A percentile compares a stretch with the other conserved stretches of the same genome.
phyloP scores from a whole-genome alignment of 2,113 vertebrate species.

The Seriola quinqueradiata region DNA sequence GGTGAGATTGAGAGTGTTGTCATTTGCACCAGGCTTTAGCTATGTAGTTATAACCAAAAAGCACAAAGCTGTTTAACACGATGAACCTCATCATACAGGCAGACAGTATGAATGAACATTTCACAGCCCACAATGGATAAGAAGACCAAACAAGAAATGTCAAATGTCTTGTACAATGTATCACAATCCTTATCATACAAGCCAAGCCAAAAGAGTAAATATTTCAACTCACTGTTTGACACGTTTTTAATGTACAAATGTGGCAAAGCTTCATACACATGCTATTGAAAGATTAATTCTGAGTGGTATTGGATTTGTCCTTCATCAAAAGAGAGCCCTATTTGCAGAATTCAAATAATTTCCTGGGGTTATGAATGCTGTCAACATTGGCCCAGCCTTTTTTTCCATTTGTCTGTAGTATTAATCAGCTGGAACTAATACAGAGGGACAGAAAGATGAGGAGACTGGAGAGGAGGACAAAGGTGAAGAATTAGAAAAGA shows the following conservation, averaged over 20 bases:
- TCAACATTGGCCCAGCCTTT: conserved; percentile 3
- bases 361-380: conserved; percentile 28
- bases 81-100: no score
- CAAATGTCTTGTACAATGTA: no score
- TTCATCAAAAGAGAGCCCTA: conserved; percentile 24
- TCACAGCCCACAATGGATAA: no score
- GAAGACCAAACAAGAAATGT: no score
- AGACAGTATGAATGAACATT: no score
- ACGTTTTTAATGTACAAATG: neutral
- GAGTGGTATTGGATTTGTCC: neutral
- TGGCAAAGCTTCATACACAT: neutral
- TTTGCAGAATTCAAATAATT: conserved; percentile 20
- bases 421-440: conserved; percentile 56
- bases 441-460: conserved; percentile 9
- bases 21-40: neutral
- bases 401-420: conserved; percentile 31
- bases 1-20: neutral
- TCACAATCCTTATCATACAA: no score
- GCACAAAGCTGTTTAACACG: neutral
- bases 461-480: conserved; percentile 20
- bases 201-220: no score
- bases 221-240: neutral
- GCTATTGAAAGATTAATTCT: neutral
- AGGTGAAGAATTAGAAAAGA: conserved; percentile 5
- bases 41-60: neutral